phyloP scores from a whole-genome alignment of 1,140 invertebrate species.

The Drosophila virilis region DNA sequence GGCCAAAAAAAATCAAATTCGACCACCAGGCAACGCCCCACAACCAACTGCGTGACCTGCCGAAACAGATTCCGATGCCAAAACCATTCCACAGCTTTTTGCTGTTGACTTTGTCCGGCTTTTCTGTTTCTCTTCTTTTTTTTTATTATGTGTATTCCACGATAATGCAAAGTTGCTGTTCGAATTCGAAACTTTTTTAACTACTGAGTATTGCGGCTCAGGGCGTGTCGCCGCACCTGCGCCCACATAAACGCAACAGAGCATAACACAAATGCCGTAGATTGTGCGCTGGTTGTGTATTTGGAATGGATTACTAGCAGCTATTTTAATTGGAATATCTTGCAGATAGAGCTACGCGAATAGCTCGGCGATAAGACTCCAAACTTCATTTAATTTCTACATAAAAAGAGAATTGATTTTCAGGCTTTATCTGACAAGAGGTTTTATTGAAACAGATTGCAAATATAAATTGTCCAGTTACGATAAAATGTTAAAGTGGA shows the following conservation, averaged over 20 bases:
- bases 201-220: neutral
- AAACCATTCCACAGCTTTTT: conserved; percentile 5
- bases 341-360: too few relatives aligned
- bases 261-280: neutral
- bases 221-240: neutral
- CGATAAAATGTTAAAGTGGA: too few relatives aligned
- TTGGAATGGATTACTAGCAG: too few relatives aligned
- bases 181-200: conserved; percentile 1
- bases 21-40: neutral
- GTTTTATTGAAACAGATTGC: too few relatives aligned
- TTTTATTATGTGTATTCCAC: conserved; percentile 6
- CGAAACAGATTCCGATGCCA: neutral
- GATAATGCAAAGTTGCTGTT: conserved; percentile 25
- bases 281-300: neutral
- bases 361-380: too few relatives aligned
- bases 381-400: too few relatives aligned
- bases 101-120: conserved; percentile 2
- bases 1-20: conserved; percentile 18
- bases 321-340: too few relatives aligned
- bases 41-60: neutral
- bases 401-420: too few relatives aligned
- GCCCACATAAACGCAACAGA: neutral
- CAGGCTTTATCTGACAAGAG: too few relatives aligned
- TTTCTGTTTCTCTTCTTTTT: neutral
- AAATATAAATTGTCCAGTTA: too few relatives aligned